A percentile compares a stretch with the other conserved stretches of the same genome.
phyloP scores from a whole-genome alignment of 1,140 invertebrate genomes.

The Drosophila pseudoobscura region DNA sequence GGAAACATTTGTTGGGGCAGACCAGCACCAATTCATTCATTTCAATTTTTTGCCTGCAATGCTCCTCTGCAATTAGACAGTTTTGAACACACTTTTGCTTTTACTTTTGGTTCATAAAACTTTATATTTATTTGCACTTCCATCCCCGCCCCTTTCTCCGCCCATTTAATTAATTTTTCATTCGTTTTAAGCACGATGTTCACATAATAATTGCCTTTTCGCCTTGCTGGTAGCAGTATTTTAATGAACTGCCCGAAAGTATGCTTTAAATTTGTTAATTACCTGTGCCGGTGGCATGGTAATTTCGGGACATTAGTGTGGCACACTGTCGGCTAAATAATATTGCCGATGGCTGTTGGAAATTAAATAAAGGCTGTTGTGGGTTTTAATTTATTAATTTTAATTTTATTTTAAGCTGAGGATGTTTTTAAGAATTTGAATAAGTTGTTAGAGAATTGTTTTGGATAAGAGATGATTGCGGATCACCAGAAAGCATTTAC shows the following conservation, averaged over 20 bases:
- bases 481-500: too few species aligned
- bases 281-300: neutral
- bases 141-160: neutral
- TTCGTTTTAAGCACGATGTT: conserved; percentile 5
- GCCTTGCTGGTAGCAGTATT: neutral
- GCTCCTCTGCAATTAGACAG: too few species aligned
- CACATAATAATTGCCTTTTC: conserved; percentile 22
- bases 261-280: conserved; percentile 40
- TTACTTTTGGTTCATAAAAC: conserved; percentile 19
- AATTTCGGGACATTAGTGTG: conserved; percentile 29
- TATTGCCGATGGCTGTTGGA: too few species aligned
- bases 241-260: conserved; percentile 49
- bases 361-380: too few species aligned
- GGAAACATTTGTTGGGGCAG: conserved; percentile 14
- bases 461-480: too few species aligned
- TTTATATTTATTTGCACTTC: conserved; percentile 20
- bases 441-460: too few species aligned
- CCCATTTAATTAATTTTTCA: neutral
- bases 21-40: conserved; percentile 6
- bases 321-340: neutral
- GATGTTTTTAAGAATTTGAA: too few species aligned
- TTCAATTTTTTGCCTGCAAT: neutral
- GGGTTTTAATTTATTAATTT: too few species aligned
- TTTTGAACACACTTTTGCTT: conserved; percentile 12
- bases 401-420: too few species aligned